Base-by-base conservation (phyloP, 2,888 invertebrate genomes). In the Mechanitis mazaeus region DNA sequence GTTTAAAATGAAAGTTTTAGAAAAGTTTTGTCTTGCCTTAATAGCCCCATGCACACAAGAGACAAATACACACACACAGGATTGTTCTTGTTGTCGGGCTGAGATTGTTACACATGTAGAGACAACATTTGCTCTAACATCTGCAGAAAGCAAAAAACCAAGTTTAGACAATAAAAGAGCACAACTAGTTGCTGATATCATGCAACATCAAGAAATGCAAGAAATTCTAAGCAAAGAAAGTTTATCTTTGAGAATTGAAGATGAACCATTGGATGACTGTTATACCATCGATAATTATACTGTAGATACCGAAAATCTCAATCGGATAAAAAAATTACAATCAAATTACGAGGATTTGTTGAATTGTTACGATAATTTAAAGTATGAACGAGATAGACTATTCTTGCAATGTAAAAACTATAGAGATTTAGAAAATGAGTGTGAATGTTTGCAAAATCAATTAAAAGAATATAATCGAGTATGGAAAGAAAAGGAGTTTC, bases 401-500 rank as follows among this genome's bases (percentile, higher is more conserved):
- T 74, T 74, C 67, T 66, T 73, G 9, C 79, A 78, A 64, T 85
- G 81, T 69, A 68, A 70, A 45, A 82, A 83, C 66, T 84, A 84
- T 66, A 76, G 78, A 54, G 82, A 87, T 33, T 65, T 89, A 47
- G 85, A 87, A 69, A 72, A 75, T 60, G 88, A 89, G 68, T 75
- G 77, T 61, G 79, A 83, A 63, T 71, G 63, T 31, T 70, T 89
- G 54, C 78, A 77, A 69, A 67, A 64, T 62, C 81, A 83, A 69
- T 69, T 89, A 58, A 75, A 77, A 60, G 86, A 87, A 68, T 89
- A 87, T 63, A 83, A 80, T 72, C 68, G 75, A 47, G 64, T 89
- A 38, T 87, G 87, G 85, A 82, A 78, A 67, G 90, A 90, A 75
- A 89, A 84, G 75, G 90, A 87, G 66, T 80, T 83, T 76, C 87